Base-by-base conservation (phyloP, 2,888 invertebrate genomes). In the Drosophila crucigera region DNA sequence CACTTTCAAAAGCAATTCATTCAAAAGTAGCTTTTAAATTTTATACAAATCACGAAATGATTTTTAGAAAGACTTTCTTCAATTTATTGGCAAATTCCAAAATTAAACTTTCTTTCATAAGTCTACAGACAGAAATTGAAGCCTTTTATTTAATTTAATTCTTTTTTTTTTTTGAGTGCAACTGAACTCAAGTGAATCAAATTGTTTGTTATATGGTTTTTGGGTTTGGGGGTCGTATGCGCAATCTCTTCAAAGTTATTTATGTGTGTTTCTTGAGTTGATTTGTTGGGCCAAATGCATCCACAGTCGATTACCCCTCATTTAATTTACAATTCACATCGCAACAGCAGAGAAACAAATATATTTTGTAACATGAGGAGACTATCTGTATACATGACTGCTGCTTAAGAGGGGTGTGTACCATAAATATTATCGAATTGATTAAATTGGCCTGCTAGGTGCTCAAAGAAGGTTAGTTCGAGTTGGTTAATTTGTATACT, bases 121-220 rank as follows among this genome's bases (percentile, higher is more conserved):
- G 9, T 39, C 19, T 19, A 19, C 0, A 9, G 19, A 43, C n/a
- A 14, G 6, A 14, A 7, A 22, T 1, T 22, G 6, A 43, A 43
- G 14, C 3, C 22, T 22, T 43, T 30, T 19, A 6, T 31, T 30
- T 10, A 10, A 30, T 52, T 30, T 2, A 2, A 19, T 28, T 10
- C 1, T 10, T 25, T 54, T 39, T 10, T 49, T 54, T 39, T 30
- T 39, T 14, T 4, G 25, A 28, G 50, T 22, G 47, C 31, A 37
- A 30, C 47, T 72, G 60, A 49, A 62, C 65, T 50, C 59, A 63
- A 73, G 78, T 65, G 81, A 68, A 77, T 65, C 81, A 80, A 80
- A 80, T 80, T 73, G 67, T 73, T 68, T 55, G 54, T 33, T 54
- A 10, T 43, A 4, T 49, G 56, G n/a, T 47, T 43, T 30, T 41